Base-by-base conservation (phyloP, 1,140 invertebrate species). In the Steinernema feltiae region DNA sequence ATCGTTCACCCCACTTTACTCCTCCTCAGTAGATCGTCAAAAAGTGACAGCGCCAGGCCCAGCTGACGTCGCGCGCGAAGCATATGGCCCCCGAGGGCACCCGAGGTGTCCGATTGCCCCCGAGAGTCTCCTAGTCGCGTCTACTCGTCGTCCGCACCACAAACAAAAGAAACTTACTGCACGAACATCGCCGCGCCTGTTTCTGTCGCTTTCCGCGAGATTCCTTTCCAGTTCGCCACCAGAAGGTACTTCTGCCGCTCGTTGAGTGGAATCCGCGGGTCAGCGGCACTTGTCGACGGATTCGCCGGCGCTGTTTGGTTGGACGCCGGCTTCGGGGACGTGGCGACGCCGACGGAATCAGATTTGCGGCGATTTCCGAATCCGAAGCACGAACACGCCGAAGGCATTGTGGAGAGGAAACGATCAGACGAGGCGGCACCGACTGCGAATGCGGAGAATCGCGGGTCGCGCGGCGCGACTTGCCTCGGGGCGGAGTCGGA, bases 161-260 rank as follows among this genome's bases (percentile, higher is more conserved):
- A n/a, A n/a, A n/a, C n/a, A n/a, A n/a, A n/a, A n/a, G n/a, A n/a
- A 69, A 53, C 70, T 71, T 71, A 71, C 70, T 71, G 32, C 2
- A 71, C 29, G 29, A 71, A 71, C 70, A 71, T 71, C 7, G 32
- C 30, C 7, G 70, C 70, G 2, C 70, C 70, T 7, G 70, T 71
- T 27, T 71, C 70, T 7, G 70, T 31, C 21, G 70, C 70, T 27
- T 71, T 32, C 46, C 70, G 15, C 3, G 70, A 71, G 24, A 71
- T 71, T 32, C 70, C 70, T 27, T 71, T 71, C 70, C 70, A 71
- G 29, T 71, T 71, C 7, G 32, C 46, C 32, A 71, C 70, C 15
- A 71, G 70, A 15, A 53, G 32, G 46, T 41, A 71, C 70, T 71
- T 71, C 70, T 71, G 70, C 21, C 70, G 15, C 21, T 32, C 46